A percentile compares a stretch with the other conserved stretches of the same genome.
phyloP scores from a whole-genome alignment of 35 echinoderm and acorn worm genomes.

The Strongylocentrotus purpuratus region DNA sequence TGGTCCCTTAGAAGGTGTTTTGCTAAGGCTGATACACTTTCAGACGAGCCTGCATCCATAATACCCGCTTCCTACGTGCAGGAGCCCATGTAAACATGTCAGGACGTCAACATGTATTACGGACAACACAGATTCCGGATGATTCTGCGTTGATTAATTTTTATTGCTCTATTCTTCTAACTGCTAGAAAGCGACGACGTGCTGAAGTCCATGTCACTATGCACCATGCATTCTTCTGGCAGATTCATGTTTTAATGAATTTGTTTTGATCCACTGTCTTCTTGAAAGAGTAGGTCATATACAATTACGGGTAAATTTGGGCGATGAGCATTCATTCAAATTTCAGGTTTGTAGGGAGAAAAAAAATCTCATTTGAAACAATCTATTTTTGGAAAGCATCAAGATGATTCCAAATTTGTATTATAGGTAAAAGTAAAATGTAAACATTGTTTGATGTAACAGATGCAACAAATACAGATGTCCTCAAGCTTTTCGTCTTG shows the following conservation, averaged over 20 bases:
- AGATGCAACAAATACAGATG: too few relatives aligned
- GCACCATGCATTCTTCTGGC: not conserved
- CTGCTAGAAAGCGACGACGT: not conserved
- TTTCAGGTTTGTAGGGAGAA: too few relatives aligned
- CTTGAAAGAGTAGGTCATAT: too few relatives aligned
- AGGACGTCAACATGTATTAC: not conserved
- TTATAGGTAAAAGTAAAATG: too few relatives aligned
- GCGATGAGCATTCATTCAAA: too few relatives aligned
- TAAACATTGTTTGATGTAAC: too few relatives aligned
- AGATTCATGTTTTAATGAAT: not conserved
- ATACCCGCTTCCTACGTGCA: not conserved
- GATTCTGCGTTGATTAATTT: not conserved
- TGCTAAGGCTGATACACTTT: not conserved
- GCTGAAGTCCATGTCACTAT: not conserved
- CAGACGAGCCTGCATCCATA: not conserved
- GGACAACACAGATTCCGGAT: not conserved
- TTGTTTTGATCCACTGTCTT: too few relatives aligned
- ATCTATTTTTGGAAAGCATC: too few relatives aligned
- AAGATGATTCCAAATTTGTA: too few relatives aligned
- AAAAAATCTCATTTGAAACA: too few relatives aligned
- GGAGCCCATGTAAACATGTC: not conserved
- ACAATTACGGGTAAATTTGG: too few relatives aligned
- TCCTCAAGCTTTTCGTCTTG: too few relatives aligned
- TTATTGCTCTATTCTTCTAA: not conserved
- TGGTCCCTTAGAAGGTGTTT: conserved; percentile 1